phyloP scores from a whole-genome alignment of 2,888 invertebrate genomes.

The Siphonodentalium dalli region DNA sequence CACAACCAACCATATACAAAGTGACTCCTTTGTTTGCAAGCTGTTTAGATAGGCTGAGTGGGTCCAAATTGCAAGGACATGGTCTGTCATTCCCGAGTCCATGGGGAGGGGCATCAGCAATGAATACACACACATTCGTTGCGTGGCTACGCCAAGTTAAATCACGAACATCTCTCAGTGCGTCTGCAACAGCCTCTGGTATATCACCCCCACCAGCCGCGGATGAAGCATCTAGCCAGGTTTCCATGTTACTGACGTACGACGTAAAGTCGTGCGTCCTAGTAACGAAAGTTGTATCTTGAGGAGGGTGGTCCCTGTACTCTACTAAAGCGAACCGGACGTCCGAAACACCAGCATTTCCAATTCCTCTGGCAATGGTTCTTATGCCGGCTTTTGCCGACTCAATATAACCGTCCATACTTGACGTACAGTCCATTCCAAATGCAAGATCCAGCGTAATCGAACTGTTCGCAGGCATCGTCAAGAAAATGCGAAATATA shows the following conservation, averaged over 20 bases:
- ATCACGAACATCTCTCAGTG: conserved; percentile 31
- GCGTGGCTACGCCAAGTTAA: conserved; percentile 32
- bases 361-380: conserved; percentile 33
- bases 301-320: conserved; percentile 40
- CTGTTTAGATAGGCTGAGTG: no score
- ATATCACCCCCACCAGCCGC: conserved; percentile 37
- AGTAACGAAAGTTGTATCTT: conserved; percentile 33
- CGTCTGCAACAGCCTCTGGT: conserved; percentile 40
- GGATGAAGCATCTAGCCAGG: conserved; percentile 29
- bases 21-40: conserved; percentile 12
- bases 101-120: conserved; percentile 43
- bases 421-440: conserved; percentile 41
- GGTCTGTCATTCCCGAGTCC: no score
- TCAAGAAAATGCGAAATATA: no score
- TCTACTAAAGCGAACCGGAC: conserved; percentile 35
- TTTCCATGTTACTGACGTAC: conserved; percentile 33
- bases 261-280: conserved; percentile 37
- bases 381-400: conserved; percentile 32
- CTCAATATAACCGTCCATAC: conserved; percentile 37
- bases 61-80: no score
- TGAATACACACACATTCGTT: conserved; percentile 35
- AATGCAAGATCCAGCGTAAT: conserved; percentile 41
- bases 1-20: conserved; percentile 15
- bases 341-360: conserved; percentile 29
- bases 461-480: no score